These are phyloP conservation scores for Dasyprocta punctata DNA, from an alignment of 2,113 vertebrate genomes.

Conservation along the genomic window DNA sequence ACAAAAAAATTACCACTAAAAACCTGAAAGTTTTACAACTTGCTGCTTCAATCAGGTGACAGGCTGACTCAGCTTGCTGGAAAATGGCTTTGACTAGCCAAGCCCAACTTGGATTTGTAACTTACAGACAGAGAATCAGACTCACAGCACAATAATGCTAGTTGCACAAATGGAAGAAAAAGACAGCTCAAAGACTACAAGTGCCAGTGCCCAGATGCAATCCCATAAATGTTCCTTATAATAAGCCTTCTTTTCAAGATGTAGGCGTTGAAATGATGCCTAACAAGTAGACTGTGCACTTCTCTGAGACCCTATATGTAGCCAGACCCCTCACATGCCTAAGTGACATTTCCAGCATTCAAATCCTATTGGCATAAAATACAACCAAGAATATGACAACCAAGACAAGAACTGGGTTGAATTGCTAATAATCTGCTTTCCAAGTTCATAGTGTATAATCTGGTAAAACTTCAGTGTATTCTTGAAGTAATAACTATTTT, in stretches of 20 bases:
- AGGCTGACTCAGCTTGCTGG: not conserved
- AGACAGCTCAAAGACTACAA: not conserved
- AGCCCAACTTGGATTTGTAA: not conserved
- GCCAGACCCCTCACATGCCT: not conserved
- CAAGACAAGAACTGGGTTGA: not conserved
- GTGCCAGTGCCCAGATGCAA: not conserved
- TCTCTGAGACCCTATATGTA: not conserved
- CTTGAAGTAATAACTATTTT: not conserved
- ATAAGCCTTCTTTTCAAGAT: not conserved
- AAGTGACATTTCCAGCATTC: not conserved
- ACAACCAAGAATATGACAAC: not conserved
- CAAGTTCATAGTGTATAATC: not conserved
- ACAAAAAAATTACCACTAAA: not conserved
- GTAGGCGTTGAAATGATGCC: not conserved
- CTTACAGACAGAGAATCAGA: not conserved
- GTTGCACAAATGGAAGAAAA: not conserved
- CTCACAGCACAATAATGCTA: not conserved
- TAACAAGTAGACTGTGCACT: not conserved
- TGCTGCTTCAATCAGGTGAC: not conserved
- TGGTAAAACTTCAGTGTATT: conserved; percentile 1
- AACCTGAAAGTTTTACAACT: not conserved
- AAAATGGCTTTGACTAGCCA: conserved; percentile 1
- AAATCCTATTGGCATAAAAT: not conserved
- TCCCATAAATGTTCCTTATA: not conserved
- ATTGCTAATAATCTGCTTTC: not conserved